A percentile compares a stretch with the other conserved stretches of the same genome.
These are phyloP conservation scores for Parazoanthus atlanticus DNA, from an alignment of 92 coral and sea anemone species.

Conservation along the genomic window DNA sequence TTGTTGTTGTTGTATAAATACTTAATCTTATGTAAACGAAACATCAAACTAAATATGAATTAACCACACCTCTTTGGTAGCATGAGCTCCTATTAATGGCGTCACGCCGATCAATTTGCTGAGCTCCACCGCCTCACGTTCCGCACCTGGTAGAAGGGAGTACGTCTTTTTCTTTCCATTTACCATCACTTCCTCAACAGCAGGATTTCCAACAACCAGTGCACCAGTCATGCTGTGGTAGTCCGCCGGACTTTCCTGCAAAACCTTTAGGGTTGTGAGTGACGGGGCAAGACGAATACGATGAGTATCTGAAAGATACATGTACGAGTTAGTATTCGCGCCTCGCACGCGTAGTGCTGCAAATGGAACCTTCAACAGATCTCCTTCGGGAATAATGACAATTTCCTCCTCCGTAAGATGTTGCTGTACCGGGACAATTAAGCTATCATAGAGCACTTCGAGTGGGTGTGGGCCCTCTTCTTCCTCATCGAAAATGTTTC, in stretches of 20 bases:
- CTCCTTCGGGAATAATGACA: constrained; percentile 43
- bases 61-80: neutral
- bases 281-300: constrained; percentile 54
- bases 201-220: constrained; percentile 46
- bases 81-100: neutral
- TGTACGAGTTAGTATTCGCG: constrained; percentile 9
- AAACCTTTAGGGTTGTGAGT: constrained; percentile 16
- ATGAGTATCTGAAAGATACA: constrained; percentile 47
- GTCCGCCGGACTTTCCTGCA: constrained; percentile 17
- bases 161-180: neutral
- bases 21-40: no score
- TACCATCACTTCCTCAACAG: constrained; percentile 27
- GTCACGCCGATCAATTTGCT: neutral
- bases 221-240: constrained; percentile 28
- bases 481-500: neutral
- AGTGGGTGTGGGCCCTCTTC: neutral
- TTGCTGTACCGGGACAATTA: constrained; percentile 31
- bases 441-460: constrained; percentile 12
- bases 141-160: neutral
- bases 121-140: constrained; percentile 11
- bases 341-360: constrained; percentile 36
- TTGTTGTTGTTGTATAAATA: neutral
- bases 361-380: constrained; percentile 38
- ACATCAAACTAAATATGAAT: no score
- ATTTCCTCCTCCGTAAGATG: constrained; percentile 23